Conservation (phyloP, 2,797 vertebrate species). For the Macropus fuliginosus region DNA sequence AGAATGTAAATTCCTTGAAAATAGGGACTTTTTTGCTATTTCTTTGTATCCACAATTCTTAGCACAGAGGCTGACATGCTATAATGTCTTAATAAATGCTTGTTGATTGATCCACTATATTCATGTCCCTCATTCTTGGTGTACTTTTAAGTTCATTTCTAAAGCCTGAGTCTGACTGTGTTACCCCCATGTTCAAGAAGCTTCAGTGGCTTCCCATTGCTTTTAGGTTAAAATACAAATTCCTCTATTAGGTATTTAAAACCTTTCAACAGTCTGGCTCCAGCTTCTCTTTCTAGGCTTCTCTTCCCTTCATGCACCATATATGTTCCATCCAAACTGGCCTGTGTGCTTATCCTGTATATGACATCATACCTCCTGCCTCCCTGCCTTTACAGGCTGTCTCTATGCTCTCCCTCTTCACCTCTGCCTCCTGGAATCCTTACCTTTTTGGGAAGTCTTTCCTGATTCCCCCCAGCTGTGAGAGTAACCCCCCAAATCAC, state of each 20-base stretch:
- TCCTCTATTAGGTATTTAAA: background rate
- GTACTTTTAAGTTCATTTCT: background rate
- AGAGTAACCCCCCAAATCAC: background rate
- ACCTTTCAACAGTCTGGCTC: background rate
- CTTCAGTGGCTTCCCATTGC: background rate
- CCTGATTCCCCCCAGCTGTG: background rate
- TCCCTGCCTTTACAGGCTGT: background rate
- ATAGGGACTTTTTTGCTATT: background rate
- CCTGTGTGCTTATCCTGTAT: background rate
- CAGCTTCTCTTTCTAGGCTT: background rate
- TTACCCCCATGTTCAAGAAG: background rate
- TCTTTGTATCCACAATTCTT: background rate
- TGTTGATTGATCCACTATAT: background rate
- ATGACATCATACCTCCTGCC: background rate
- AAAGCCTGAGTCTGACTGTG: background rate
- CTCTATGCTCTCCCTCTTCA: background rate
- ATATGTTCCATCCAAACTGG: background rate
- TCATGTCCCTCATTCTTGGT: background rate
- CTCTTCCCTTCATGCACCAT: background rate
- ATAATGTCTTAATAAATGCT: background rate
- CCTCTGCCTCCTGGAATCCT: background rate
- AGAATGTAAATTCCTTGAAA: background rate
- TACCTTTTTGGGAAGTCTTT: background rate
- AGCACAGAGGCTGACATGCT: background rate
- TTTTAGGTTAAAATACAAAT: background rate